These are phyloP conservation scores for Odontamblyopus rebecca DNA, from an alignment of 2,797 vertebrate genomes.

Conservation along the genomic window DNA sequence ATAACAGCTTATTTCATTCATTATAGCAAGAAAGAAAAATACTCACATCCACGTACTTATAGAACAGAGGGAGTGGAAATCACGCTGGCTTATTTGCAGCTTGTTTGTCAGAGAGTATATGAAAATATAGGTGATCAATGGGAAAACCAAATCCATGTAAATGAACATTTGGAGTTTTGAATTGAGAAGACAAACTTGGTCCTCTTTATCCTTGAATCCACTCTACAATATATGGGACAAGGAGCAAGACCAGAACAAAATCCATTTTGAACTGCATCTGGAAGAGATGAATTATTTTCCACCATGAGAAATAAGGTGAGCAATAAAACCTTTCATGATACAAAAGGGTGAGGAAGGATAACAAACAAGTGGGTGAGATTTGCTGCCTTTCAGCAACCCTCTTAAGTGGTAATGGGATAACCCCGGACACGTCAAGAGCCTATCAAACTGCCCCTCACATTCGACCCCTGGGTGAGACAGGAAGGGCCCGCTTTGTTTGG, in stretches of 20 bases:
- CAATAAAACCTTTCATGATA: conserved; percentile 86
- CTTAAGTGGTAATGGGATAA: conserved; percentile 99
- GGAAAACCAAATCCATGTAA: neutral
- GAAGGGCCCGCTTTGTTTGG: conserved; percentile 94
- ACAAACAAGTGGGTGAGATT: conserved; percentile 93
- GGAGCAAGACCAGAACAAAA: conserved; percentile 44
- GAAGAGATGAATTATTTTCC: conserved; percentile 91
- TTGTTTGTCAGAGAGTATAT: conserved; percentile 18
- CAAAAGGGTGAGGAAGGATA: conserved; percentile 84
- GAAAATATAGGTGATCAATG: conserved; percentile 9
- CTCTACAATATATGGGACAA: conserved; percentile 26
- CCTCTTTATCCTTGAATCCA: conserved; percentile 34
- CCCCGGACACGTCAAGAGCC: conserved; percentile 94
- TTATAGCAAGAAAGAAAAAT: conserved; percentile 62
- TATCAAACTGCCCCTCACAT: conserved; percentile 98
- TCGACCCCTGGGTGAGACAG: conserved; percentile 96
- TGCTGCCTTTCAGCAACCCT: conserved; percentile 98
- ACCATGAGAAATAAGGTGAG: conserved; percentile 78
- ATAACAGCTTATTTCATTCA: conserved; percentile 73
- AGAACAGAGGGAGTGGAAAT: conserved; percentile 29
- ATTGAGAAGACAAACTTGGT: conserved; percentile 7
- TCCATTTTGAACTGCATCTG: conserved; percentile 79
- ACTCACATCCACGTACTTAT: conserved; percentile 25
- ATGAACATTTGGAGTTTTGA: neutral
- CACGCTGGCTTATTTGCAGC: conserved; percentile 19